Evolutionary conservation across 2,888 invertebrate species (phyloP).

Genomic region (Celastrina argiolus): DNA sequence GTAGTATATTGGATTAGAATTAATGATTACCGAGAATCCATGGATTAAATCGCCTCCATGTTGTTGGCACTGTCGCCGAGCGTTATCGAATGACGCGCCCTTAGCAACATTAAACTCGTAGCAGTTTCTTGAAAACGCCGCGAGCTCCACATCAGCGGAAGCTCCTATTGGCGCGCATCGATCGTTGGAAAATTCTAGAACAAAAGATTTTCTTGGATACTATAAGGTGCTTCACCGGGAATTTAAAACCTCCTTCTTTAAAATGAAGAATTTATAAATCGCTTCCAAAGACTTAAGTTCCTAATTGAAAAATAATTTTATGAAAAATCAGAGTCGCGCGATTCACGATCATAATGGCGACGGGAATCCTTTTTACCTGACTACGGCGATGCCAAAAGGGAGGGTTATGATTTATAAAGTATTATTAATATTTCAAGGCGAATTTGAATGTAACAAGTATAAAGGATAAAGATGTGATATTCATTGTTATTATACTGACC

Average conservation of each 20-base stretch:
- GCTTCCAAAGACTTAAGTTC: too few species aligned
- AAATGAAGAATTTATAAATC: too few species aligned
- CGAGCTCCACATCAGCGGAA: conserved; percentile 87
- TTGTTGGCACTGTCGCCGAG: conserved; percentile 84
- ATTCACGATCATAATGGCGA: too few species aligned
- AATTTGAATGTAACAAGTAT: too few species aligned
- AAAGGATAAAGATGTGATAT: background rate
- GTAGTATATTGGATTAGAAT: too few species aligned
- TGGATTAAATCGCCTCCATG: conserved; percentile 86
- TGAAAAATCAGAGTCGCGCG: too few species aligned
- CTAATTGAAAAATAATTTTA: too few species aligned
- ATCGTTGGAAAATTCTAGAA: conserved; percentile 88
- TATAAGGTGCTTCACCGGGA: background rate
- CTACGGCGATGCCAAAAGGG: too few species aligned
- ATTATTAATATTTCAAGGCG: too few species aligned
- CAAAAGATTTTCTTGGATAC: background rate
- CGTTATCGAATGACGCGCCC: conserved; percentile 90
- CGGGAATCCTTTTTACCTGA: too few species aligned
- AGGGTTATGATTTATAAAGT: too few species aligned
- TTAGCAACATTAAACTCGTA: conserved; percentile 91
- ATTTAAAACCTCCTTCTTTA: background rate
- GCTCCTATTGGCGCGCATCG: conserved; percentile 86
- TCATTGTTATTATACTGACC: conserved; percentile 64
- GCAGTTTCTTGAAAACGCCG: conserved; percentile 90
- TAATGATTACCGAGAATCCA: conserved; percentile 74